Evolutionary conservation across 2,888 invertebrate genomes (phyloP).

Genomic region (Baronia brevicornis): DNA sequence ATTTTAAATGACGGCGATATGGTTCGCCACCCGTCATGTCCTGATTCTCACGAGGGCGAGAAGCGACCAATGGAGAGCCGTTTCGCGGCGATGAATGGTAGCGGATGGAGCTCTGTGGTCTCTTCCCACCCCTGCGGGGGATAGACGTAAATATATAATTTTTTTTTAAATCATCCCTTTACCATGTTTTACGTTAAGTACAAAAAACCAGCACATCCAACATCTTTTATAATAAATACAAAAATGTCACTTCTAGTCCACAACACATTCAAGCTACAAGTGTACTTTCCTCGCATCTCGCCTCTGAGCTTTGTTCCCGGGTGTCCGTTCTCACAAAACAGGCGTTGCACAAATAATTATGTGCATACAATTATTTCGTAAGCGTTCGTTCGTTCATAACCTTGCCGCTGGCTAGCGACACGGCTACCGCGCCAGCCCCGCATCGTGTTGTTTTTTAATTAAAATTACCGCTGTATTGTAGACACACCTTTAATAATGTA

Average conservation of each 20-base stretch:
- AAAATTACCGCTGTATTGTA: constrained; percentile 20
- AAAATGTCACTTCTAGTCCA: constrained; percentile 9
- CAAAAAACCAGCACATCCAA: too few relatives aligned
- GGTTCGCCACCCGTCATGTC: too few relatives aligned
- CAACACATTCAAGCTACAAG: constrained; percentile 20
- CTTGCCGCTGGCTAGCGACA: constrained; percentile 12
- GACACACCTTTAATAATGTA: constrained; percentile 19
- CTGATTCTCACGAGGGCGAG: too few relatives aligned
- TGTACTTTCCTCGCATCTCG: constrained; percentile 31
- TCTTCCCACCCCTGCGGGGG: too few relatives aligned
- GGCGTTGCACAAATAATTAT: constrained; percentile 69
- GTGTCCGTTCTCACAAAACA: constrained; percentile 57
- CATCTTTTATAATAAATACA: too few relatives aligned
- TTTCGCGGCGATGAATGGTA: too few relatives aligned
- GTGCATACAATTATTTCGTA: constrained; percentile 71
- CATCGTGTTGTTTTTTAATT: constrained; percentile 1
- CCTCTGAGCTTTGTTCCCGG: constrained; percentile 44
- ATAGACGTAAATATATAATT: too few relatives aligned
- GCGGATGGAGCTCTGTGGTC: too few relatives aligned
- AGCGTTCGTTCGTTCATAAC: constrained; percentile 40
- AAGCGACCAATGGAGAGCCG: too few relatives aligned
- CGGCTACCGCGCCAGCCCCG: constrained; percentile 4
- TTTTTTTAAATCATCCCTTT: too few relatives aligned
- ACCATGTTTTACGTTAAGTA: too few relatives aligned
- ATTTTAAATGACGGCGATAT: too few relatives aligned